These are phyloP conservation scores for Gonioctena quinquepunctata DNA, from an alignment of 1,140 invertebrate species.

Conservation along the genomic window DNA sequence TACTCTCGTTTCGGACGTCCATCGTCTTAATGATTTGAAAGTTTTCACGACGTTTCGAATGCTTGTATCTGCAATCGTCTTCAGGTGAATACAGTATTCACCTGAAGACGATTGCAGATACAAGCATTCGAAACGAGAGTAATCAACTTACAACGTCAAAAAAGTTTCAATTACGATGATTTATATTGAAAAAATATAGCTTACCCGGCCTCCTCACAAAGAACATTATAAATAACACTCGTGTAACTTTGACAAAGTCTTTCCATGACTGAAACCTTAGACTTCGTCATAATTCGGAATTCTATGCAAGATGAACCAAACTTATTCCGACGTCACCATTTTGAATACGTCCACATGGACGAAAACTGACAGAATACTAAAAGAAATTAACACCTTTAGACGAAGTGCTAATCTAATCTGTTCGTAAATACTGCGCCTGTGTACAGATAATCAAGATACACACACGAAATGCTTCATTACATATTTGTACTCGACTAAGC, in stretches of 20 bases:
- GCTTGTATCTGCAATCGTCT: too few relatives aligned
- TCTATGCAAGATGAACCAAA: neutral
- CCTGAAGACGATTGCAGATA: too few relatives aligned
- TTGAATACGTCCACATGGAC: neutral
- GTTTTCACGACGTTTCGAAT: too few relatives aligned
- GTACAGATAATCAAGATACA: neutral
- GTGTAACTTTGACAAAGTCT: conserved; percentile 29
- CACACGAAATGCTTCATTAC: neutral
- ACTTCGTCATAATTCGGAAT: conserved; percentile 5
- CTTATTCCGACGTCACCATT: neutral
- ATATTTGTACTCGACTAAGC: neutral
- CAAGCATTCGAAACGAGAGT: too few relatives aligned
- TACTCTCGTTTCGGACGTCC: too few relatives aligned
- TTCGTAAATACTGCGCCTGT: conserved; percentile 24
- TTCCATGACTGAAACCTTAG: conserved; percentile 19
- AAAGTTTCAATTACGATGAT: too few relatives aligned
- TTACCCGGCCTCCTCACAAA: conserved; percentile 23
- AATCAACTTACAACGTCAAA: too few relatives aligned
- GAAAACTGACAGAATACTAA: neutral
- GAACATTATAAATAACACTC: conserved; percentile 25
- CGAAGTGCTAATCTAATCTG: conserved; percentile 31
- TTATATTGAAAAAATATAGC: too few relatives aligned
- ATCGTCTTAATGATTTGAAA: too few relatives aligned
- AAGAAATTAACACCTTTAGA: neutral
- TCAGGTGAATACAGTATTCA: too few relatives aligned